Base-by-base conservation (phyloP, 2,797 vertebrate genomes). In the Sternotherus odoratus region DNA sequence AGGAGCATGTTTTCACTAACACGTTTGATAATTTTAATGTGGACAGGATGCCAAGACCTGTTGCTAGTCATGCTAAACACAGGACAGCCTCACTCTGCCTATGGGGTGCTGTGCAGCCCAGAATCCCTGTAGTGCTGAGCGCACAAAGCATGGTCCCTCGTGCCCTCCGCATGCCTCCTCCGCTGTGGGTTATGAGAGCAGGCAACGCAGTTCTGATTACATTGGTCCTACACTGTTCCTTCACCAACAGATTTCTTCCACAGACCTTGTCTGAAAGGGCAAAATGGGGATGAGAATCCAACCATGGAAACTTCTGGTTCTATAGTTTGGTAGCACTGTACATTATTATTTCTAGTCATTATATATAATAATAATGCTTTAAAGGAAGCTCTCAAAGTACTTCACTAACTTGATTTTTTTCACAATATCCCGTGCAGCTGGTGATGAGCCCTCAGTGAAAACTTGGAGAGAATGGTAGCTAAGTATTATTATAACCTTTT, bases 81-180 rank as follows among this genome's bases (percentile, higher is more conserved):
- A 48, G 5, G 3, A 48, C 91, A 92, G 90, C 5, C 13, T 2
- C 43, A 53, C 79, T 21, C 53, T 85, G 63, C 10, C 8, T 10
- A 12, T 6, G 15, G 2, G 16, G 43, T 66, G 26, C 8, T 36
- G 19, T 79, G 36, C 49, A 49, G 82, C 13, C 7, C 0, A 0
- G 30, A 33, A 82, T 84, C 53, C 5, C 43, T 69, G 75, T 9
- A 79, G 54, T 85, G 56, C 49, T 51, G 80, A 33, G 0, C 2
- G 0, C 56, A n/a, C 33, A 72, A 60, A 90, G 12, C 1, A 15
- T 39, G 86, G 94, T 85, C 74, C 1, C 3, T 6, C 5, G 3
- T 91, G 33, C 3, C 10, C 15, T 39, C 24, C 49, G n/a, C 77
- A 75, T 86, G 3, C 48, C 63, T 86, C 84, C 78, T 56, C 39